These are phyloP conservation scores for Psittacula cyanocephala DNA, from an alignment of 2,113 vertebrate species.

Conservation along the genomic window DNA sequence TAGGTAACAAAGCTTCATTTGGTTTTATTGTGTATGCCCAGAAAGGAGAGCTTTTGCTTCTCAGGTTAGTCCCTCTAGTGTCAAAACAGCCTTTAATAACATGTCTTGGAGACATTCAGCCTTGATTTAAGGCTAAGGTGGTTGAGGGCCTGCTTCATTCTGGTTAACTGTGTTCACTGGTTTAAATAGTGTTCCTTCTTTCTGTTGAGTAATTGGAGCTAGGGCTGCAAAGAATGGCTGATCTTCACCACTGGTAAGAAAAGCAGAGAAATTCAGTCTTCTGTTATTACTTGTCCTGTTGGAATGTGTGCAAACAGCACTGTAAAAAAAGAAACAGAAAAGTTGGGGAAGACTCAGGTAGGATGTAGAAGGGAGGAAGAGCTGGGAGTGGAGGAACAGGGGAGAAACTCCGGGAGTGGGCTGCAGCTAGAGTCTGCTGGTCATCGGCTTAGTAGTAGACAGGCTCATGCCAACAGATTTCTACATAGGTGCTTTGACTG, in stretches of 20 bases:
- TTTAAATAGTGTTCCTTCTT: background rate
- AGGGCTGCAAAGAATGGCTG: background rate
- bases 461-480: background rate
- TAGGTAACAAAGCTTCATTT: background rate
- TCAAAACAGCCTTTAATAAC: background rate
- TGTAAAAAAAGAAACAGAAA: background rate
- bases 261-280: background rate
- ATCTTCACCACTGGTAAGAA: background rate
- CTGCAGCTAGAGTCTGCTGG: background rate
- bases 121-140: background rate
- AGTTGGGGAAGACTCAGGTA: background rate
- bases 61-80: background rate
- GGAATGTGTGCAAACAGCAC: background rate
- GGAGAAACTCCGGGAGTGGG: background rate
- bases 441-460: background rate
- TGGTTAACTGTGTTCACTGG: background rate
- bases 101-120: background rate
- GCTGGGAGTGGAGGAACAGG: background rate
- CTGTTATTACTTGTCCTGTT: background rate
- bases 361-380: background rate
- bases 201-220: background rate
- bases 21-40: background rate
- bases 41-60: background rate
- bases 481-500: background rate
- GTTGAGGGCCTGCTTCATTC: background rate